phyloP scores from a whole-genome alignment of 2,113 vertebrate genomes.

The Callorhinus ursinus region DNA sequence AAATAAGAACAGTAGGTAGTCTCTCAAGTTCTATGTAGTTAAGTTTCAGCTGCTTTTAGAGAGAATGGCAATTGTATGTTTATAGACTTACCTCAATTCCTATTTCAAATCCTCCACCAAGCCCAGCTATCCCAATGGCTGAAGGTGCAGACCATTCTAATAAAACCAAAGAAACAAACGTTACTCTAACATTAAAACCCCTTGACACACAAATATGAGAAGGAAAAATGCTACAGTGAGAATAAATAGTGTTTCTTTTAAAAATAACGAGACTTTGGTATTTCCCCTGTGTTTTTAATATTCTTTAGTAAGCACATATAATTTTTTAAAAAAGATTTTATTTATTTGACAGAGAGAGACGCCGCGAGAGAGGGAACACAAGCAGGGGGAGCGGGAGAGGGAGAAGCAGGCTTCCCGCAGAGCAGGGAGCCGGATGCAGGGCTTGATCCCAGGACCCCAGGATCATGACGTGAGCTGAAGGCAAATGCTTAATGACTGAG shows the following conservation, averaged over 20 bases:
- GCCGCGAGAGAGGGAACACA: too few species aligned
- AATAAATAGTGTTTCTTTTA: neutral
- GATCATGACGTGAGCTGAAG: too few species aligned
- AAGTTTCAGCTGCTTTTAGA: neutral
- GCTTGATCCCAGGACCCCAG: too few species aligned
- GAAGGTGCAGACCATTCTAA: constrained; percentile 97
- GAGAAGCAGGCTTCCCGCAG: too few species aligned
- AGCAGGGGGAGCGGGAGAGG: too few species aligned
- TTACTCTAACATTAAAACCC: neutral
- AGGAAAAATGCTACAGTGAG: neutral
- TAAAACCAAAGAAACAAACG: neutral
- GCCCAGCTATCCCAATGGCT: constrained; percentile 96
- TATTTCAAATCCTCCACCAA: constrained; percentile 98
- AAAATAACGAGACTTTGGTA: neutral
- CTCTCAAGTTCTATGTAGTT: rapidly evolving
- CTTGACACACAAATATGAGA: neutral
- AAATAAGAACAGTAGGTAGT: neutral
- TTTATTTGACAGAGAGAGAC: too few species aligned
- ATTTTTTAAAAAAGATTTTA: too few species aligned
- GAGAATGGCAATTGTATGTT: rapidly evolving
- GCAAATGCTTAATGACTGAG: too few species aligned
- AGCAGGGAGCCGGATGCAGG: too few species aligned
- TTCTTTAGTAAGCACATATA: neutral
- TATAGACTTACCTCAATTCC: constrained; percentile 93
- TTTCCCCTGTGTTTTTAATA: neutral